These are phyloP conservation scores for Halocynthia aurantium DNA, from an alignment of 23 tunicate species.

Conservation along the genomic window DNA sequence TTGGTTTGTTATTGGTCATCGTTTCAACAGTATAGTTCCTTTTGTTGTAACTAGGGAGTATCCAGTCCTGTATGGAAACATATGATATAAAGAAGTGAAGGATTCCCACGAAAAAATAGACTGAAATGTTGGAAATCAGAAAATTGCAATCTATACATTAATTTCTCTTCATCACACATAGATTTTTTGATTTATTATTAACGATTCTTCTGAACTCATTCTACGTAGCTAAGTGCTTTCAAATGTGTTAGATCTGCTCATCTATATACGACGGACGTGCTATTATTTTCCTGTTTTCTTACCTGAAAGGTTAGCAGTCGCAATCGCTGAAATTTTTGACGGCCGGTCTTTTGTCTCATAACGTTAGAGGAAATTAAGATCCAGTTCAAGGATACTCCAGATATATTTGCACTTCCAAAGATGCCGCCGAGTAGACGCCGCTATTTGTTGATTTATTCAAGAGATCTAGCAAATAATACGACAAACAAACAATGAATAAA, in stretches of 20 bases:
- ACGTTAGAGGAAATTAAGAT: neutral
- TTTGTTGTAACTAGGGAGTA: conserved; percentile 10
- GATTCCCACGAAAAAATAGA: neutral
- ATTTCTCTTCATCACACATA: neutral
- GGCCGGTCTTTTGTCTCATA: conserved; percentile 20
- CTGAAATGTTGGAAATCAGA: too few species aligned
- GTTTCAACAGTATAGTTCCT: neutral
- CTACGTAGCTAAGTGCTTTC: too few species aligned
- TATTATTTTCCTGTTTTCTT: neutral
- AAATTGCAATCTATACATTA: neutral
- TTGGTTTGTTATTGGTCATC: conserved; percentile 2
- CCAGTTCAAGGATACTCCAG: too few species aligned
- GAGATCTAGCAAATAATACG: too few species aligned
- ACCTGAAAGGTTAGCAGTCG: conserved; percentile 22
- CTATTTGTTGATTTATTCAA: too few species aligned
- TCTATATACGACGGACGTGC: neutral
- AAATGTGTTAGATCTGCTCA: too few species aligned
- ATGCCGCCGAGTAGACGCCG: too few species aligned
- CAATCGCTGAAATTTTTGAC: conserved; percentile 18
- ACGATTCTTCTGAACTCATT: too few species aligned
- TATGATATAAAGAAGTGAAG: neutral
- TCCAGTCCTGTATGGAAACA: conserved; percentile 16
- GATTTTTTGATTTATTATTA: neutral
- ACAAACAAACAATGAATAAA: too few species aligned
- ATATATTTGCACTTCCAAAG: too few species aligned